Evolutionary conservation across 2,113 vertebrate genomes (phyloP).

Genomic region (Peromyscus californicus): DNA sequence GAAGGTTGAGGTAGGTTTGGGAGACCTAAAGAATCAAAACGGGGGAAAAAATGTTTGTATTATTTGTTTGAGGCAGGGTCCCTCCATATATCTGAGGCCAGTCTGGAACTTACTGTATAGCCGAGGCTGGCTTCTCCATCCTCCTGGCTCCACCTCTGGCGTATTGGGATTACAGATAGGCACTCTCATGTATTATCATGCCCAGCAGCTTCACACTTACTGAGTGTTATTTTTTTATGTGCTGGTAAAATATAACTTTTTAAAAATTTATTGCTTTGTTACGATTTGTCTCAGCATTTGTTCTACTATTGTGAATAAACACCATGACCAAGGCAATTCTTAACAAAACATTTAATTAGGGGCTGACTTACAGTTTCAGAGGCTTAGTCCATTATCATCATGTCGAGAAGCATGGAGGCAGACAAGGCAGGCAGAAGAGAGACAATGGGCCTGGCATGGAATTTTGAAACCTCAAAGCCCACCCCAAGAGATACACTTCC

Average conservation of each 20-base stretch:
- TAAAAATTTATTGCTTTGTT: background rate
- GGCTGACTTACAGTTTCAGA: background rate
- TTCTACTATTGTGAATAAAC: background rate
- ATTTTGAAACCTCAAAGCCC: background rate
- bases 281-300: background rate
- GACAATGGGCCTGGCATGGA: background rate
- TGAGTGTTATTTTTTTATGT: background rate
- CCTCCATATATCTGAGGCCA: background rate
- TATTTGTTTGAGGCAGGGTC: background rate
- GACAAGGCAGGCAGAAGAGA: background rate
- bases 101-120: background rate
- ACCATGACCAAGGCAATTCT: background rate
- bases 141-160: background rate
- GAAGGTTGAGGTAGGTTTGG: background rate
- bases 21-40: background rate
- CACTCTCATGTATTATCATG: background rate
- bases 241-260: constrained; percentile 34
- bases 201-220: background rate
- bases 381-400: background rate
- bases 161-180: background rate
- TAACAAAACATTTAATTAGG: background rate
- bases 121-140: background rate
- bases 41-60: background rate
- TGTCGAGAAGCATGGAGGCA: background rate
- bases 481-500: background rate